A percentile compares a stretch with the other conserved stretches of the same genome.
Evolutionary conservation across 2,888 invertebrate species (phyloP).

Genomic region (Stomorhina lunata): DNA sequence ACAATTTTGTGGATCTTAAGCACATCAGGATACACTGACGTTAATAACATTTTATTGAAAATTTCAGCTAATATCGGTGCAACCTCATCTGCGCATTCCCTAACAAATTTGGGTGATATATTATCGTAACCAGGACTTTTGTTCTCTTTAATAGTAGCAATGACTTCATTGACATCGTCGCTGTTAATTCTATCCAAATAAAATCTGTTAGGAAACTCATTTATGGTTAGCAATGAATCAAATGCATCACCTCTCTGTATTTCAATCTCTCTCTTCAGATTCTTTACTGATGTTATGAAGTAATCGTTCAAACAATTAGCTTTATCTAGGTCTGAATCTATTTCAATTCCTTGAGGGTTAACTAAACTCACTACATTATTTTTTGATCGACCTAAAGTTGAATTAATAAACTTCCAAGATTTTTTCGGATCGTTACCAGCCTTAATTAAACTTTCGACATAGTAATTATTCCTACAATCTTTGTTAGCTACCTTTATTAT

Average conservation of each 20-base stretch:
- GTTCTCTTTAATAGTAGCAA: neutral
- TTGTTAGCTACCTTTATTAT: neutral
- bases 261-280: neutral
- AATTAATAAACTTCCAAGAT: constrained; percentile 20
- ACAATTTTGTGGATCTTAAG: constrained; percentile 14
- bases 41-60: neutral
- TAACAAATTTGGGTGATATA: neutral
- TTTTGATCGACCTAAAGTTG: constrained; percentile 7
- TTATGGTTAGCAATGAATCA: neutral
- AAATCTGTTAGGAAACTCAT: neutral
- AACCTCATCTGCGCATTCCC: neutral
- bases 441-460: neutral
- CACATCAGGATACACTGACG: neutral
- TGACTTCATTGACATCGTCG: neutral
- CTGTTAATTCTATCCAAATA: neutral
- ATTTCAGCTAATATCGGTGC: neutral
- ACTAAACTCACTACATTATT: neutral
- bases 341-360: neutral
- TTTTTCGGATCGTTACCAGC: neutral
- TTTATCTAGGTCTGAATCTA: neutral
- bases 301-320: constrained; percentile 7
- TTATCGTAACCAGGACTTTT: neutral
- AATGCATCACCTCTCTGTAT: neutral
- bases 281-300: neutral
- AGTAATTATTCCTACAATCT: neutral